These are phyloP conservation scores for Sphenodon punctatus DNA, from an alignment of 2,797 vertebrate species.

Conservation along the genomic window DNA sequence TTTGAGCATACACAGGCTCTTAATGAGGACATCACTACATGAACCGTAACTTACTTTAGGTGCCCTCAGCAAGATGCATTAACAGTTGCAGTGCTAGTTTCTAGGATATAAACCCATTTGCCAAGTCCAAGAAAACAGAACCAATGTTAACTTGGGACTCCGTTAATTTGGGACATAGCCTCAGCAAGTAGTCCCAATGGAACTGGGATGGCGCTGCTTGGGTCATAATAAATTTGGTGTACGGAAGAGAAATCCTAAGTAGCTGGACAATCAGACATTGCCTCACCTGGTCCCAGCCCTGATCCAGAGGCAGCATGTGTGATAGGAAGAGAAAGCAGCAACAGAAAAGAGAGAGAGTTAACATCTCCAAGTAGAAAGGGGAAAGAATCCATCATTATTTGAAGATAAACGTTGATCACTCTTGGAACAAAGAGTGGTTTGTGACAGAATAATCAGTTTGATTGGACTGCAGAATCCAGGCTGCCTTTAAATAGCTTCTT, in stretches of 20 bases:
- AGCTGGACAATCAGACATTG: constrained; percentile 43
- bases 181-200: no score
- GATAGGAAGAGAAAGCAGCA: constrained; percentile 83
- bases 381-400: no score
- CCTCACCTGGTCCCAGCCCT: constrained; percentile 88
- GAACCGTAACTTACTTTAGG: neutral
- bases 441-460: no score
- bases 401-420: constrained; percentile 28
- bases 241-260: neutral
- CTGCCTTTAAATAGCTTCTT: no score
- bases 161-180: no score
- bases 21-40: rapidly evolving
- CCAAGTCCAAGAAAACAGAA: no score
- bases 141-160: rapidly evolving
- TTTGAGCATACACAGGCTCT: rapidly evolving
- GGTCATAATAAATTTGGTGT: neutral
- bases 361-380: constrained; percentile 43
- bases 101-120: neutral
- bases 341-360: constrained; percentile 73
- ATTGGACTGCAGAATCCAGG: no score
- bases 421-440: constrained; percentile 35
- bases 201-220: constrained; percentile 3
- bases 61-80: neutral
- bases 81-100: neutral
- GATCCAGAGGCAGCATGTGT: constrained; percentile 82